phyloP scores from a whole-genome alignment of 2,113 vertebrate genomes.

The Thomomys bottae region DNA sequence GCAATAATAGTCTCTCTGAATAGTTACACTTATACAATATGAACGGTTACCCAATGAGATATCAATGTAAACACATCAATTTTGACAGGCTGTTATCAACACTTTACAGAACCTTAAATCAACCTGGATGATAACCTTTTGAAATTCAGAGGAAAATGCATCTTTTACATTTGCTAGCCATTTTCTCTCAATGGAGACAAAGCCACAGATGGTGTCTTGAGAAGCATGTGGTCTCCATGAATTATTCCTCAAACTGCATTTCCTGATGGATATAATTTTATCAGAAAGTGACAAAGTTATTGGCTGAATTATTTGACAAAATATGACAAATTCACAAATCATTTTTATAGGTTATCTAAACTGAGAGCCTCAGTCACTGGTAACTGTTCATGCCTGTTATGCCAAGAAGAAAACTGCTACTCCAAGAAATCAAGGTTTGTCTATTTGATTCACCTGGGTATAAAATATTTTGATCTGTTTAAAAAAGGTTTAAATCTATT shows the following conservation, averaged over 20 bases:
- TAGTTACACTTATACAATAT: slow-evolving; percentile 60
- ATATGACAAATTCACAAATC: slow-evolving; percentile 33
- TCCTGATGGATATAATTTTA: slow-evolving; percentile 73
- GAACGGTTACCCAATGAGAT: slow-evolving; percentile 69
- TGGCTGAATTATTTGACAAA: slow-evolving; percentile 58
- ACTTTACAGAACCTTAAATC: slow-evolving; percentile 83
- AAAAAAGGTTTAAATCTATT: neutral
- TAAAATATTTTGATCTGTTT: neutral
- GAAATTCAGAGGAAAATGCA: slow-evolving; percentile 77
- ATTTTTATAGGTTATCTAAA: slow-evolving; percentile 70
- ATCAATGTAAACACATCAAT: slow-evolving; percentile 78
- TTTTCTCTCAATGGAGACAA: slow-evolving; percentile 76
- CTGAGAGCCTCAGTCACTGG: slow-evolving; percentile 63
- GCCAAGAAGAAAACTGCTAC: neutral
- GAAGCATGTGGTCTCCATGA: slow-evolving; percentile 69
- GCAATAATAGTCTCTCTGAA: slow-evolving; percentile 29
- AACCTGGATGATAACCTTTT: slow-evolving; percentile 82
- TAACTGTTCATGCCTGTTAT: neutral
- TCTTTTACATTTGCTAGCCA: slow-evolving; percentile 75
- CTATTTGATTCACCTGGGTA: slow-evolving; percentile 21
- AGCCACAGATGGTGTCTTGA: slow-evolving; percentile 64
- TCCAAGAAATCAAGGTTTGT: slow-evolving; percentile 30
- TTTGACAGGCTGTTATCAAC: slow-evolving; percentile 82
- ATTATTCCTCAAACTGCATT: slow-evolving; percentile 77
- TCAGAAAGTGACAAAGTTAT: slow-evolving; percentile 77